Evolutionary conservation across 2,888 invertebrate genomes (phyloP).

Genomic region (Tetheella fluctuosa): DNA sequence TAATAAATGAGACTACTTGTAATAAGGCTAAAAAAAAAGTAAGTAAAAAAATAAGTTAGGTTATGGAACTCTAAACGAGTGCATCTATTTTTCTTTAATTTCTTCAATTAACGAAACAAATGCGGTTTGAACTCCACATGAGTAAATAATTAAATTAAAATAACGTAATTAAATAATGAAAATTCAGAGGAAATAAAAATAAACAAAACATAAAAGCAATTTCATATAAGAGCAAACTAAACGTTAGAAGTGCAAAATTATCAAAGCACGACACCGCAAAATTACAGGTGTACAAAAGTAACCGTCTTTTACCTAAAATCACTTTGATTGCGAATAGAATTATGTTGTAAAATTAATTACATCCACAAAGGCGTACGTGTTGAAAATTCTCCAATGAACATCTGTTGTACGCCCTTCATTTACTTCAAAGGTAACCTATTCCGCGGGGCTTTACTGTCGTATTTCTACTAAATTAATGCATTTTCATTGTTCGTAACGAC

Average conservation of each 20-base stretch:
- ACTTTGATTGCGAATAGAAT: slow-evolving; percentile 25
- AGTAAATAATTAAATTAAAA: too few relatives aligned
- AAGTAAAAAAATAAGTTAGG: too few relatives aligned
- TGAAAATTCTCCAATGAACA: slow-evolving; percentile 46
- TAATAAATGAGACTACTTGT: too few relatives aligned
- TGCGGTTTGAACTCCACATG: too few relatives aligned
- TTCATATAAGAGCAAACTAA: not conserved
- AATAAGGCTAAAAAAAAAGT: too few relatives aligned
- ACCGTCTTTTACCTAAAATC: slow-evolving; percentile 2
- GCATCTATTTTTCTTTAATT: too few relatives aligned
- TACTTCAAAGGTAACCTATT: slow-evolving; percentile 47
- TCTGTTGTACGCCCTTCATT: slow-evolving; percentile 39
- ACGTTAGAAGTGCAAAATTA: not conserved
- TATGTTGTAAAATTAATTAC: slow-evolving; percentile 33
- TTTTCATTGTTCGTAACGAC: slow-evolving; percentile 48
- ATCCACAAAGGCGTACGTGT: slow-evolving; percentile 28
- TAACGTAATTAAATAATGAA: too few relatives aligned
- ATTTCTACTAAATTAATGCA: slow-evolving; percentile 56
- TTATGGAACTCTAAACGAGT: too few relatives aligned
- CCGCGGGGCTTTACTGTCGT: slow-evolving; percentile 41
- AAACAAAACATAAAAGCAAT: not conserved
- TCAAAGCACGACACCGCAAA: slow-evolving; percentile 15
- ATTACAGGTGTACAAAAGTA: slow-evolving; percentile 17
- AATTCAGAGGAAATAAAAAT: too few relatives aligned
- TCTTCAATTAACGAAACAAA: too few relatives aligned